Conservation (phyloP, 1,140 invertebrate species). For the Platyscapa corneri region DNA sequence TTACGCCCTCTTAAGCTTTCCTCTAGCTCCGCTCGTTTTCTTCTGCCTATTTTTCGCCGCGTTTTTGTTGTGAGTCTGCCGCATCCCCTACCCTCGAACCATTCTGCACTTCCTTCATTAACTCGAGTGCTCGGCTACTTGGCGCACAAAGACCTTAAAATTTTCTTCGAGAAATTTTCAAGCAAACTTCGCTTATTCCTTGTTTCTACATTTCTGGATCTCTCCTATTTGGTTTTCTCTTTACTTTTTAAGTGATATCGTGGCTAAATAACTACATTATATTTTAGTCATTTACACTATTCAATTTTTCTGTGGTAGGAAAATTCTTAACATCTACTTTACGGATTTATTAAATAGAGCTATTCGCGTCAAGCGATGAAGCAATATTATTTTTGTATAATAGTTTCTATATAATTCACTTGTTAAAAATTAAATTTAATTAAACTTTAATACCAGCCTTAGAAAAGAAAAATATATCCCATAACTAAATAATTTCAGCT, state of each 20-base stretch:
- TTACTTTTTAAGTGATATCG: neutral
- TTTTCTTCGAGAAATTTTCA: constrained; percentile 39
- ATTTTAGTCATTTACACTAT: neutral
- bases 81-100: neutral
- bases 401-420: neutral
- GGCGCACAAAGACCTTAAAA: constrained; percentile 28
- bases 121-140: constrained; percentile 31
- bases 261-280: constrained; percentile 9
- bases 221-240: neutral
- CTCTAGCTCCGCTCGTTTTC: constrained; percentile 1
- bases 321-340: neutral
- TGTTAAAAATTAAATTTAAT: neutral
- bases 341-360: too few species aligned
- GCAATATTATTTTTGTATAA: too few species aligned
- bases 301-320: neutral
- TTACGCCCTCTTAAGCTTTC: constrained; percentile 32
- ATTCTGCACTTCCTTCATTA: constrained; percentile 44
- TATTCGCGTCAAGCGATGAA: too few species aligned
- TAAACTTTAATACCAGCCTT: neutral
- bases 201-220: neutral
- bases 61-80: constrained; percentile 10
- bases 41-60: neutral
- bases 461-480: neutral
- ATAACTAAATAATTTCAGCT: neutral
- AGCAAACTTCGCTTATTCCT: neutral